phyloP scores from a whole-genome alignment of 1,140 invertebrate genomes.

The Galleria mellonella region DNA sequence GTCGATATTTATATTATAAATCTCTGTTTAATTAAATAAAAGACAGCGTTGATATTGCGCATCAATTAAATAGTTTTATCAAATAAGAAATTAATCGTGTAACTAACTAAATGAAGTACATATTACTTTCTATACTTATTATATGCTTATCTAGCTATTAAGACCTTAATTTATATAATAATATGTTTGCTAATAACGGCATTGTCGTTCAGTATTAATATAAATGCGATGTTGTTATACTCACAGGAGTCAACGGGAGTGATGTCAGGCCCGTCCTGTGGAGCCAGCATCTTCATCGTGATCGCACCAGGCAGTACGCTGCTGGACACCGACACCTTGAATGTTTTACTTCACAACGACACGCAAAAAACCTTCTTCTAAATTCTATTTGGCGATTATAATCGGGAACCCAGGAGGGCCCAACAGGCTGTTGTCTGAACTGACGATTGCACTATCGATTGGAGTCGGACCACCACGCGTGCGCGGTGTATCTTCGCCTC shows the following conservation, averaged over 20 bases:
- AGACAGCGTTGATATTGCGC: too few relatives aligned
- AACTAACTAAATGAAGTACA: too few relatives aligned
- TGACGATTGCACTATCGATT: constrained; percentile 60
- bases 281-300: constrained; percentile 55
- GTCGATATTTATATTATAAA: too few relatives aligned
- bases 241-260: constrained; percentile 49
- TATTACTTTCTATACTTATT: too few relatives aligned
- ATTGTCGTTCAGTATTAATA: too few relatives aligned
- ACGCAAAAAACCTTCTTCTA: constrained; percentile 25
- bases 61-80: too few relatives aligned
- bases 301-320: constrained; percentile 57
- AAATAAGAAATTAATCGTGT: too few relatives aligned
- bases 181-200: constrained; percentile 3
- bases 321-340: constrained; percentile 61
- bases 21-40: too few relatives aligned
- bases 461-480: constrained; percentile 20
- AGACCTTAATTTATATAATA: constrained; percentile 4
- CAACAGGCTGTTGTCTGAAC: constrained; percentile 56
- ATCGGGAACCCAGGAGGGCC: constrained; percentile 37
- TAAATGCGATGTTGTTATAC: constrained; percentile 19
- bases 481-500: constrained; percentile 19
- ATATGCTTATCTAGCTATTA: too few relatives aligned
- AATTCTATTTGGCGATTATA: constrained; percentile 16
- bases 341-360: constrained; percentile 29
- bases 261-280: constrained; percentile 51